phyloP scores from a whole-genome alignment of 2,797 vertebrate species.

The Hylomyscus alleni region DNA sequence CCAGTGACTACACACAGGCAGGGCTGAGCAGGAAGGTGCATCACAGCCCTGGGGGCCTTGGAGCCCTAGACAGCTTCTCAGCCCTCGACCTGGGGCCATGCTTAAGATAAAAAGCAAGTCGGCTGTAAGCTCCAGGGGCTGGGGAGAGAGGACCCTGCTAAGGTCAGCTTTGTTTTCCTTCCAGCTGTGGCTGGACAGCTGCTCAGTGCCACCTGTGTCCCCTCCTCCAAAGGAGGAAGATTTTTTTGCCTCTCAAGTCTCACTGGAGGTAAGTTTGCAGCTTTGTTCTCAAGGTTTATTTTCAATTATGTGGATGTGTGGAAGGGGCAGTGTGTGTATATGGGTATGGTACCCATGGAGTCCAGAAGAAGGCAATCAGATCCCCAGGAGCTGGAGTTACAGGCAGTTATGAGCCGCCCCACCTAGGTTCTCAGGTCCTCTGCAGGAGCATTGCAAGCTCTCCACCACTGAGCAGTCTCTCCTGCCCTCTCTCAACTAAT shows the following conservation, averaged over 20 bases:
- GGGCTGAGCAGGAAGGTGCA: neutral
- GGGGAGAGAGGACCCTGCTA: neutral
- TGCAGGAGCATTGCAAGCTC: neutral
- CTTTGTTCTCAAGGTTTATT: neutral
- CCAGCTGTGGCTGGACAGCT: constrained; percentile 95
- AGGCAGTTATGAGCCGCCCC: neutral
- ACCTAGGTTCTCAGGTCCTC: neutral
- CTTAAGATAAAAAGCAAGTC: too few relatives aligned
- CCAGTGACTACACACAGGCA: neutral
- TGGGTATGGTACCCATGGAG: neutral
- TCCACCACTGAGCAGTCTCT: neutral
- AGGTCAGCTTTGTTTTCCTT: neutral
- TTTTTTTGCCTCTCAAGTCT: constrained; percentile 94
- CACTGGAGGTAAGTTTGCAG: constrained; percentile 85
- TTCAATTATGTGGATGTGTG: neutral
- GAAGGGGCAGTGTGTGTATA: neutral
- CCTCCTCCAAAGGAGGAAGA: constrained; percentile 94
- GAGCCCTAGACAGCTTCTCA: neutral
- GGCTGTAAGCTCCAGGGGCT: neutral
- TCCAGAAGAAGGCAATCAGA: neutral
- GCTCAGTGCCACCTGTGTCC: constrained; percentile 85
- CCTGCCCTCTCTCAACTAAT: neutral
- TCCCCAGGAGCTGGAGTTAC: neutral
- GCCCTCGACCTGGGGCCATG: rapidly evolving
- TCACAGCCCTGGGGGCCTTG: neutral